These are phyloP conservation scores for Oedothorax gibbosus DNA, from an alignment of 1,140 invertebrate genomes.

Conservation along the genomic window DNA sequence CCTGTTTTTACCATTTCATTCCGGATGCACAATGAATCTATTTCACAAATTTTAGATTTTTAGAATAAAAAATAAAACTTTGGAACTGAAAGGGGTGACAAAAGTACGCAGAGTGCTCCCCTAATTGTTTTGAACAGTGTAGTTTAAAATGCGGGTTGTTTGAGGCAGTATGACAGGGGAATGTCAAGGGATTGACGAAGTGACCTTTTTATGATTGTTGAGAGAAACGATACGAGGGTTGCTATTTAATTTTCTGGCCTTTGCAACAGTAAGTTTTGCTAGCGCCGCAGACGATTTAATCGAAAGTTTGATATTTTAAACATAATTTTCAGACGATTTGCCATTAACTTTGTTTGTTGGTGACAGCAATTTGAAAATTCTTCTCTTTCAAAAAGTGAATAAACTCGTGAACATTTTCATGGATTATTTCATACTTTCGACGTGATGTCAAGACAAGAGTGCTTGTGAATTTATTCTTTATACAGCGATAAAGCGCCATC, in stretches of 20 bases:
- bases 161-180: too few species aligned
- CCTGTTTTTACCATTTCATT: too few species aligned
- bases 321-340: neutral
- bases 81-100: too few species aligned
- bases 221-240: neutral
- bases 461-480: neutral
- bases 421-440: neutral
- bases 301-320: neutral
- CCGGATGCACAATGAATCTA: too few species aligned
- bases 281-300: neutral
- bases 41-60: too few species aligned
- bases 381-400: neutral
- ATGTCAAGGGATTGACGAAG: too few species aligned
- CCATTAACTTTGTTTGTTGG: neutral
- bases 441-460: neutral
- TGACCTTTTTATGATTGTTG: too few species aligned
- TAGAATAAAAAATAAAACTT: too few species aligned
- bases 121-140: too few species aligned
- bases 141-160: too few species aligned
- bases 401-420: neutral
- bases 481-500: neutral
- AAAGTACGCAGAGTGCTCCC: too few species aligned
- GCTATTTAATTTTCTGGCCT: neutral
- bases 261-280: too few species aligned
- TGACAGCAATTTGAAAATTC: neutral